Conservation (phyloP, 2,113 vertebrate species). For the Sciurus niger region DNA sequence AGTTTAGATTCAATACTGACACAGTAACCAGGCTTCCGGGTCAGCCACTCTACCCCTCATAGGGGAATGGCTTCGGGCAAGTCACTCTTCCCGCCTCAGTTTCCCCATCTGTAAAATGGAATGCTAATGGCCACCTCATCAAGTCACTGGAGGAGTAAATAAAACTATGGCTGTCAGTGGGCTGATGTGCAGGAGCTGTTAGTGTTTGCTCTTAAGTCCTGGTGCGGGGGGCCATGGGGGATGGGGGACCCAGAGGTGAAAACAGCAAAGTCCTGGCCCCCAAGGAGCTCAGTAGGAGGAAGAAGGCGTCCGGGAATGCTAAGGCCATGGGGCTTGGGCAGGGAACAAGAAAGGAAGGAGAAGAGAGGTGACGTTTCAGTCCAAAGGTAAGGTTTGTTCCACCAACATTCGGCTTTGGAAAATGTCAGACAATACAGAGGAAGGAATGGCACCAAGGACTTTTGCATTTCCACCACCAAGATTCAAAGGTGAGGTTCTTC, state of each 20-base stretch:
- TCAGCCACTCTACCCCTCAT: background rate
- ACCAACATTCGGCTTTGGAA: background rate
- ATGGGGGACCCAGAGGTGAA: background rate
- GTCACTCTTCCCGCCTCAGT: background rate
- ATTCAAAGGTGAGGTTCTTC: background rate
- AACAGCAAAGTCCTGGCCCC: background rate
- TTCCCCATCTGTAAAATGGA: background rate
- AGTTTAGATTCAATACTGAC: background rate
- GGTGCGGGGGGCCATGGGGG: background rate
- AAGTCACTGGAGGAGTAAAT: background rate
- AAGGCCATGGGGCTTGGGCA: background rate
- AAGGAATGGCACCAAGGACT: background rate
- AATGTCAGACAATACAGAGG: background rate
- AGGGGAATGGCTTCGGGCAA: background rate
- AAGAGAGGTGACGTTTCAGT: background rate
- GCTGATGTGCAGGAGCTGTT: fast-evolving
- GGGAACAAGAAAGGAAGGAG: background rate
- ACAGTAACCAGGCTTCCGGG: background rate
- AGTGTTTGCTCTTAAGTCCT: background rate
- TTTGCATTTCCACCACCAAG: background rate
- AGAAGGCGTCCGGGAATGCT: background rate
- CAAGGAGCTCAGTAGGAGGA: background rate
- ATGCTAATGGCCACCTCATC: background rate
- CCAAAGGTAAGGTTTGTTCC: background rate
- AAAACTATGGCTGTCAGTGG: background rate